Evolutionary conservation across 2,797 vertebrate species (phyloP).

Genomic region (Gobionotothen gibberifrons): DNA sequence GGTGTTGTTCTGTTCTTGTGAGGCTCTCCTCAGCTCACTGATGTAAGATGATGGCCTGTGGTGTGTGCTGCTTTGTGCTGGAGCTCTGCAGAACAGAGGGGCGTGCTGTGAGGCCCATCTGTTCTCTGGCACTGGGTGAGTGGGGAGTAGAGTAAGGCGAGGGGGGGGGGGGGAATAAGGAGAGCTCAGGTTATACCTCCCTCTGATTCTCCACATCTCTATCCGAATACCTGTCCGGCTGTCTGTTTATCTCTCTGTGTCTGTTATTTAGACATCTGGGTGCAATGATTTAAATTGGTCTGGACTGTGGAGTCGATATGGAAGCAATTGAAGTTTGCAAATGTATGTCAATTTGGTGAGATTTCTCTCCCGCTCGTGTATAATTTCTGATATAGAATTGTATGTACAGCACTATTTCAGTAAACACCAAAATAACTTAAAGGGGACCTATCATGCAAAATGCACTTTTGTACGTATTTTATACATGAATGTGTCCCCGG

Average conservation of each 20-base stretch:
- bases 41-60: slow-evolving; percentile 58
- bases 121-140: slow-evolving; percentile 58
- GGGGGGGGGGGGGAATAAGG: too few species aligned
- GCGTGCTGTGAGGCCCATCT: slow-evolving; percentile 77
- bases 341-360: neutral
- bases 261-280: slow-evolving; percentile 17
- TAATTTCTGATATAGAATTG: neutral
- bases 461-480: too few species aligned
- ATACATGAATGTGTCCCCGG: too few species aligned
- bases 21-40: slow-evolving; percentile 44
- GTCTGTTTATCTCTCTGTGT: slow-evolving; percentile 54
- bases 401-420: neutral
- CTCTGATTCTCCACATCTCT: slow-evolving; percentile 39
- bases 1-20: slow-evolving; percentile 11
- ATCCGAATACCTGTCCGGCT: slow-evolving; percentile 57
- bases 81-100: slow-evolving; percentile 63
- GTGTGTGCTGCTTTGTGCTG: slow-evolving; percentile 55
- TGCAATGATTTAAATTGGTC: neutral
- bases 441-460: too few species aligned
- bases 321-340: neutral
- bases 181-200: slow-evolving; percentile 46
- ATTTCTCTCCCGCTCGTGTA: neutral
- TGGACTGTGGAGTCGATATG: neutral
- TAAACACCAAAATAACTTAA: neutral
- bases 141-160: slow-evolving; percentile 27